phyloP scores from a whole-genome alignment of 1,140 invertebrate species.

The Drosophila sulfurigaster region DNA sequence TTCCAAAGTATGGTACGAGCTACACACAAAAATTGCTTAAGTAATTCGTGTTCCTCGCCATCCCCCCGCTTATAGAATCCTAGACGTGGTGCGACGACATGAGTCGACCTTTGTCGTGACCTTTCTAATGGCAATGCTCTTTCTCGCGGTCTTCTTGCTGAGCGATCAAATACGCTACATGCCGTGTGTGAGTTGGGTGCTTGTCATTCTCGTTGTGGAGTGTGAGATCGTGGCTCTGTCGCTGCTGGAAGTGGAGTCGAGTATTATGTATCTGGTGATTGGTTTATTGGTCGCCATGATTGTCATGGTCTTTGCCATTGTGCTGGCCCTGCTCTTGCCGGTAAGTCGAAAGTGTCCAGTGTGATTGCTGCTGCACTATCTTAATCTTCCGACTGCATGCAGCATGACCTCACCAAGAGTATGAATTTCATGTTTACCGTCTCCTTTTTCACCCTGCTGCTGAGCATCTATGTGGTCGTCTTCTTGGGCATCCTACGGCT shows the following conservation, averaged over 20 bases:
- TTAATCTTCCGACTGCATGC: neutral
- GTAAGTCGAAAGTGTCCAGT: conserved; percentile 44
- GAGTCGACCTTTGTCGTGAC: conserved; percentile 19
- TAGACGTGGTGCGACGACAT: neutral
- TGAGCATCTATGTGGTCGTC: conserved; percentile 45
- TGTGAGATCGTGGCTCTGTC: conserved; percentile 12
- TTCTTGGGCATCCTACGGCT: conserved; percentile 15
- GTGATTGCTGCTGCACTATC: neutral
- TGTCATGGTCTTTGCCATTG: conserved; percentile 13
- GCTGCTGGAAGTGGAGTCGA: conserved; percentile 18
- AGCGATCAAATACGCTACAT: conserved; percentile 9
- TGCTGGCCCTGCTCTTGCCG: conserved; percentile 8
- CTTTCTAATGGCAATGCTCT: conserved; percentile 24
- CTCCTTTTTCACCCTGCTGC: conserved; percentile 22
- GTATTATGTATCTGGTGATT: neutral
- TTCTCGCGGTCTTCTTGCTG: conserved; percentile 12
- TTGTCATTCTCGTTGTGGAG: conserved; percentile 33
- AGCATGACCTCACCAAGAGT: conserved; percentile 53
- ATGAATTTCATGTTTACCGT: conserved; percentile 23
- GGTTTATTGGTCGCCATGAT: neutral
- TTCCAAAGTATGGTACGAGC: neutral
- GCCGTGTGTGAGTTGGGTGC: conserved; percentile 14
- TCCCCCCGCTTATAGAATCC: too few relatives aligned
- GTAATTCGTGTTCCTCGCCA: too few relatives aligned
- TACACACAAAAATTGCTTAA: too few relatives aligned